Evolutionary conservation across 2,797 vertebrate genomes (phyloP).

Genomic region (Thunnus albacares): DNA sequence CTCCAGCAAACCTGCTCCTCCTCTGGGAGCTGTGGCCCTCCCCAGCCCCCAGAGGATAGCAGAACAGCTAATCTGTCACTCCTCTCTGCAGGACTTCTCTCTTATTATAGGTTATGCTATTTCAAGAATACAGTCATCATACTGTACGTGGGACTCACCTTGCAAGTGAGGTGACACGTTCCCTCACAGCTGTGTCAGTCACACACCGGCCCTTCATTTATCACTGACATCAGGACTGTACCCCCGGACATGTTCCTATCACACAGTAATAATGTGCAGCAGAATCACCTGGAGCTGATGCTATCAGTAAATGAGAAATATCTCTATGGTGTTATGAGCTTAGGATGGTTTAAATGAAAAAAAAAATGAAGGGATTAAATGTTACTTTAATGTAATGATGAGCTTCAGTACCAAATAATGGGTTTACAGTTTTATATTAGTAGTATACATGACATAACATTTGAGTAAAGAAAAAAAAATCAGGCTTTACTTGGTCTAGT

Average conservation of each 20-base stretch:
- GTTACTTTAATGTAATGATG: no score
- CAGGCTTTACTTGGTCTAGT: no score
- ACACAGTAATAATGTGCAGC: constrained; percentile 1
- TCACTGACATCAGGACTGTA: constrained; percentile 30
- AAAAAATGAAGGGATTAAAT: background rate
- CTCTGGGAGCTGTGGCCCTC: constrained; percentile 3
- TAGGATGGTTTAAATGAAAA: background rate
- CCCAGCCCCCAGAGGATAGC: background rate
- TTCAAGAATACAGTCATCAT: constrained; percentile 40
- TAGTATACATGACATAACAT: background rate
- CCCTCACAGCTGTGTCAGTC: constrained; percentile 40
- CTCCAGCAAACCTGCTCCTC: constrained; percentile 4
- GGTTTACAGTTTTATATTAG: background rate
- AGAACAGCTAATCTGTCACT: constrained; percentile 34
- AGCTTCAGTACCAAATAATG: background rate
- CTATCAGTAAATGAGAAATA: background rate
- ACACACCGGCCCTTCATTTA: constrained; percentile 24
- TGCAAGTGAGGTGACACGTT: constrained; percentile 28
- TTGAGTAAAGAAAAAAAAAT: background rate
- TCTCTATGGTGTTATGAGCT: background rate
- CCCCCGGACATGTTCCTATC: background rate
- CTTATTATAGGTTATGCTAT: constrained; percentile 37
- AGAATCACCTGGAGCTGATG: background rate
- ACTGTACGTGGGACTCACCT: constrained; percentile 21
- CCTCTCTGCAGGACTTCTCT: constrained; percentile 26